Conservation (phyloP, 2,113 vertebrate genomes). For the Pungitius pungitius region DNA sequence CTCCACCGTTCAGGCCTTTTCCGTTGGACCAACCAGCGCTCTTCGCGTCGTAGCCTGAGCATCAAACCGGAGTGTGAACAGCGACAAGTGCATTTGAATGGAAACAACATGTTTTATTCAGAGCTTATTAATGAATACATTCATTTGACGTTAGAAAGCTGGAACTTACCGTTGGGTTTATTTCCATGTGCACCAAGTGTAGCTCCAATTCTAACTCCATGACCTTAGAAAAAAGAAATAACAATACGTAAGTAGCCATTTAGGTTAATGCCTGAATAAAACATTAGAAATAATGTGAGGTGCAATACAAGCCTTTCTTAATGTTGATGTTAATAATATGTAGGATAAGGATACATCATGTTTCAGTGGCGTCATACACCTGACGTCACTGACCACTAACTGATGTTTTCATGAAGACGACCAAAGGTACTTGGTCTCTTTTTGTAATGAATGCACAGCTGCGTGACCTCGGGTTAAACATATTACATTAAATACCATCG, state of each 20-base stretch:
- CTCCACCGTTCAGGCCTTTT: constrained; percentile 62
- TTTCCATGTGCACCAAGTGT: constrained; percentile 40
- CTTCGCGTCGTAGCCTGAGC: constrained; percentile 64
- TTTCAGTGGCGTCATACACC: no score
- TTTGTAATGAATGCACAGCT: constrained; percentile 1
- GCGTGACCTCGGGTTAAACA: constrained; percentile 49
- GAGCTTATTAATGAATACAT: background rate
- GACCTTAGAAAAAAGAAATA: constrained; percentile 37
- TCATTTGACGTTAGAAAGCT: background rate
- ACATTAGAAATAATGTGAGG: background rate
- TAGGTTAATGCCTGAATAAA: background rate
- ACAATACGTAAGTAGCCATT: background rate
- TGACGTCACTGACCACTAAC: background rate
- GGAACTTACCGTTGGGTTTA: constrained; percentile 19
- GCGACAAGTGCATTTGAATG: background rate
- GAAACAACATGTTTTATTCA: background rate
- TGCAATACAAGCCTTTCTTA: background rate
- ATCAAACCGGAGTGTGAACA: constrained; percentile 28
- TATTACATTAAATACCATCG: background rate
- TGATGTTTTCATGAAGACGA: background rate
- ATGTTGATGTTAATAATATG: no score
- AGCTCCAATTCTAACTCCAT: constrained; percentile 41
- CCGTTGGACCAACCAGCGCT: constrained; percentile 24
- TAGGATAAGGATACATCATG: no score
- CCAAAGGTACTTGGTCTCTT: background rate